A percentile compares a stretch with the other conserved stretches of the same genome.
phyloP scores from a whole-genome alignment of 1,140 invertebrate species.

The Nasonia giraulti region DNA sequence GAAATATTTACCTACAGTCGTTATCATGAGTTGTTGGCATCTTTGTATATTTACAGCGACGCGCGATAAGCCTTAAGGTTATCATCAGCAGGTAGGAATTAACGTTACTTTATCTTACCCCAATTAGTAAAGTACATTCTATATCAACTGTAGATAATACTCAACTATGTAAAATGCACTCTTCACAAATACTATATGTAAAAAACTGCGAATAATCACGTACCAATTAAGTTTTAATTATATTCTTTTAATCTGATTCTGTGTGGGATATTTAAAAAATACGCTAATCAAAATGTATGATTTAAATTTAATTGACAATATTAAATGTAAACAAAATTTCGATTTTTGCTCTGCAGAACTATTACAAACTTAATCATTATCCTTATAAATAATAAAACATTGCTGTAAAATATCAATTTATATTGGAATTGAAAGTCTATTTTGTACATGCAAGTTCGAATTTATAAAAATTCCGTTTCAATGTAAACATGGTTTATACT shows the following conservation, averaged over 20 bases:
- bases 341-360: slow-evolving; percentile 8
- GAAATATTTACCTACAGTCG: not conserved
- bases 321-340: slow-evolving; percentile 47
- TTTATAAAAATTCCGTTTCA: slow-evolving; percentile 31
- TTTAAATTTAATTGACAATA: slow-evolving; percentile 45
- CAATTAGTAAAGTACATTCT: not conserved
- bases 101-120: not conserved
- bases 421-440: slow-evolving; percentile 28
- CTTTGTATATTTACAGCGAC: not conserved
- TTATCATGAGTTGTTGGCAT: not conserved
- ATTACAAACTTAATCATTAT: slow-evolving; percentile 27
- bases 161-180: not conserved
- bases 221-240: not conserved
- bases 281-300: slow-evolving; percentile 29
- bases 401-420: slow-evolving; percentile 32
- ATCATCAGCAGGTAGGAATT: not conserved
- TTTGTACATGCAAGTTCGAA: slow-evolving; percentile 41
- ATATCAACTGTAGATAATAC: not conserved
- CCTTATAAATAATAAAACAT: slow-evolving; percentile 29
- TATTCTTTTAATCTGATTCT: not conserved
- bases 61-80: not conserved
- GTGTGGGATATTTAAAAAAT: not conserved
- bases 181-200: too few relatives aligned
- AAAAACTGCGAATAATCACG: too few relatives aligned
- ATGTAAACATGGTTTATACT: not conserved